phyloP scores from a whole-genome alignment of 1,140 invertebrate genomes.

The Drosophila punjabiensis region DNA sequence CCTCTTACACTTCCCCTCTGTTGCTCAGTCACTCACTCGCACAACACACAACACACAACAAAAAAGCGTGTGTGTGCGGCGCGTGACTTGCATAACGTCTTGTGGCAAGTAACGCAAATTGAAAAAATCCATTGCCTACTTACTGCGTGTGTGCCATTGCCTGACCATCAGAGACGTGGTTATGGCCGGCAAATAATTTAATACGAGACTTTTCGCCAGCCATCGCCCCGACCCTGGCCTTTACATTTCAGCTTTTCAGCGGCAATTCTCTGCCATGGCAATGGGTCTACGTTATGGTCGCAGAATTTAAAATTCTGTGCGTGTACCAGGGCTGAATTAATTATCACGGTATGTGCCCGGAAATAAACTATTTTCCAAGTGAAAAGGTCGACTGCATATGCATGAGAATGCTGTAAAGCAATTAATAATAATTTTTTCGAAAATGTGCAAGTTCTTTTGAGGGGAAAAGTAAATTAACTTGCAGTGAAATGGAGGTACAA shows the following conservation, averaged over 20 bases:
- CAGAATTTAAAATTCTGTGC: constrained; percentile 24
- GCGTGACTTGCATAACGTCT: constrained; percentile 78
- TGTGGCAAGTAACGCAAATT: constrained; percentile 70
- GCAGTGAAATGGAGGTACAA: neutral
- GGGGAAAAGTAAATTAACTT: neutral
- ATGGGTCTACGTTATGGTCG: neutral
- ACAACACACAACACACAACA: constrained; percentile 7
- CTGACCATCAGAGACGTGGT: constrained; percentile 44
- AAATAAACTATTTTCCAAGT: constrained; percentile 14
- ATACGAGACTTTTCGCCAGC: constrained; percentile 23
- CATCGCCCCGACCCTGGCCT: neutral
- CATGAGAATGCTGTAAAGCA: neutral
- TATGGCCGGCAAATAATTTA: constrained; percentile 50
- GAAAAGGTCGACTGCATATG: constrained; percentile 22
- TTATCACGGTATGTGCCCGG: constrained; percentile 7
- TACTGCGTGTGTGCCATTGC: constrained; percentile 51
- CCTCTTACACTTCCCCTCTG: neutral
- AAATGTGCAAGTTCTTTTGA: no score
- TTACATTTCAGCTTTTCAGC: neutral
- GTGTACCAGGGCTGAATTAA: constrained; percentile 18
- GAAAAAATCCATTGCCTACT: constrained; percentile 78
- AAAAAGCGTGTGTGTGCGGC: constrained; percentile 23
- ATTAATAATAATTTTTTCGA: constrained; percentile 6
- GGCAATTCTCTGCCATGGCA: neutral
- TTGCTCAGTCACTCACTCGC: neutral